These are phyloP conservation scores for Cyrtonyx montezumae DNA, from an alignment of 2,113 vertebrate species.

Conservation along the genomic window DNA sequence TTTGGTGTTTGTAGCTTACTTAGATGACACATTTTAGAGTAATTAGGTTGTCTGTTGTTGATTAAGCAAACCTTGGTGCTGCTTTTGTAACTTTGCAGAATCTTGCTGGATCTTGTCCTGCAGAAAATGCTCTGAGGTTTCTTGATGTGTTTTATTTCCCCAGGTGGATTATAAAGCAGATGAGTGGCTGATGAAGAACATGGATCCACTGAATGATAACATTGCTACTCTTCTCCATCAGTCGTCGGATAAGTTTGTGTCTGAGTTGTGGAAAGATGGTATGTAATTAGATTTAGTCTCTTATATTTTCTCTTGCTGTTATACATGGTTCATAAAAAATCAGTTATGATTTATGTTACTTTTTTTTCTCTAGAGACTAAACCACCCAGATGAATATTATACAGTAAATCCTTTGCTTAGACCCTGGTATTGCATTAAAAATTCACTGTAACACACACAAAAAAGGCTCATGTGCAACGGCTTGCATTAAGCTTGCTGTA, in stretches of 20 bases:
- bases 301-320: background rate
- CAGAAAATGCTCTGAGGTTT: background rate
- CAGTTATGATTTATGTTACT: background rate
- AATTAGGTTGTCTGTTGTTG: background rate
- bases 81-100: background rate
- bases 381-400: background rate
- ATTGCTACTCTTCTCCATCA: constrained; percentile 93
- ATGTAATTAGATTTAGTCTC: constrained; percentile 71
- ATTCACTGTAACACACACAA: background rate
- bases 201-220: constrained; percentile 98
- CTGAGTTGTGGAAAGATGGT: constrained; percentile 98
- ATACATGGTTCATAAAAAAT: background rate
- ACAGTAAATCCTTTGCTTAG: constrained; percentile 25
- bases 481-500: background rate
- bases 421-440: background rate
- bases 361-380: constrained; percentile 1
- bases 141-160: background rate
- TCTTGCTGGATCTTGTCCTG: background rate
- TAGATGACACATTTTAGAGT: background rate
- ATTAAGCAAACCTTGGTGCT: background rate
- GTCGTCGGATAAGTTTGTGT: constrained; percentile 96
- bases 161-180: constrained; percentile 99
- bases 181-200: constrained; percentile 99
- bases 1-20: background rate
- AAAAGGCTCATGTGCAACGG: background rate